Evolutionary conservation across 1,140 invertebrate species (phyloP), one percentile per base, ranked within the genome.

Genomic region (Latrodectus geometricus): DNA sequence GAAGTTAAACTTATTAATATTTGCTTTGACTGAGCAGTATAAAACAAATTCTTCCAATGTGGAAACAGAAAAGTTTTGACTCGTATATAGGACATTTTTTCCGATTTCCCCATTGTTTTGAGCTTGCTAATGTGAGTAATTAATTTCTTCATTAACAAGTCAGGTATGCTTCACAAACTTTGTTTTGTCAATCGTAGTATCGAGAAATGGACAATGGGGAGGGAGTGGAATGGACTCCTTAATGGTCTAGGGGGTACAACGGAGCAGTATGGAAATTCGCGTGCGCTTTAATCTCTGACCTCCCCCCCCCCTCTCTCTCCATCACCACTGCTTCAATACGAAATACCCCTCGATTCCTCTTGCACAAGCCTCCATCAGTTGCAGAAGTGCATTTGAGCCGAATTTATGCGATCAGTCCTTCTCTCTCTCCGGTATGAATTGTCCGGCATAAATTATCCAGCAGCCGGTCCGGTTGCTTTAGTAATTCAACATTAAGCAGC

Each of bases 381-480:
- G 54, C 54, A 61, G 54, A 61, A 61, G 54, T 61, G 68, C 68
- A n/a, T 69, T 69, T 69, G n/a, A 69, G 68, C 68, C 68, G 68
- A n/a, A 20, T 81, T 81, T 81, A 65, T 72, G 80, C 80, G 14
- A 20, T 23, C 21, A 82, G 69, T 74, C 70, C 70, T 83, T 54
- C 54, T 61, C 54, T 61, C 54, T 61, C 69, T 65, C 21, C 23
- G n/a, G 78, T 72, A 83, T 83, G 80, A 83, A 83, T 83, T 83
- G 80, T 83, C 80, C 80, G 56, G 80, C 72, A 83, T 83, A 83
- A 83, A 83, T 83, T 83, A 83, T 72, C 52, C 72, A 52, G 56
- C 80, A 83, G 80, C 69, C 52, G 80, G 79, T 48, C 20, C 54
- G 17, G 54, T 61, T 61, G 54, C 54, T 61, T 61, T 61, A 61